Base-by-base conservation (phyloP, 1,140 invertebrate genomes). In the Drosophila asahinai region DNA sequence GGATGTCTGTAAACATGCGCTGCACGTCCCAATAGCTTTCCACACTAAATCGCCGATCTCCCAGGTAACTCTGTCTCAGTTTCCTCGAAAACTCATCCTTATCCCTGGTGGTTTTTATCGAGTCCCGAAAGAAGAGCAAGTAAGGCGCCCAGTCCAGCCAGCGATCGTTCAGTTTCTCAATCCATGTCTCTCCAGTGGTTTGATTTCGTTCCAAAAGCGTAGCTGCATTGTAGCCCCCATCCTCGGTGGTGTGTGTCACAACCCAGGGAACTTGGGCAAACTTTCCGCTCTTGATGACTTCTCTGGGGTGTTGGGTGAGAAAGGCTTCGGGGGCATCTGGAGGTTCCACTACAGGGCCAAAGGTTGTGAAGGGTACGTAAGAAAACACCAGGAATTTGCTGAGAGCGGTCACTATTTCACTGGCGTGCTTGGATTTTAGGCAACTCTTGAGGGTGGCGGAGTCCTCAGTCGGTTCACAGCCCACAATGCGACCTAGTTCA, bases 301-400 rank as follows among this genome's bases (percentile, higher is more conserved):
- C 91, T 17, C 83, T 79, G 0, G 95, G 95, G 14, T 93, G 62
- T 45, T 93, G 70, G 17, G 91, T 92, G 2, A 96, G 90, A 64
- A 95, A 95, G 2, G 94, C 92, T 5, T 93, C 57, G 15, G 49
- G 27, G 0, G 67, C 47, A 47, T 79, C 65, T 12, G 17, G 2
- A 3, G 77, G 47, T 60, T 95, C 95, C 0, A 94, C 80, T 0
- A 94, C 93, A 15, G 95, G 94, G 7, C 94, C 95, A 77, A 95
- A 95, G 0, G 94, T 94, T 9, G 94, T 90, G 66, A 94, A 95
- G 15, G 95, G 95, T 77, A 95, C 94, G 55, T 93, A 95, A 9
- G 93, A 77, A 91, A 94, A 94, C 14, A 91, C 73, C 0, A 86
- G 68, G 43, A 91, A 87, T n/a, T 64, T 58, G 11, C 51, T 45